Percentiles rank a stretch among this genome's conserved stretches.
These are phyloP conservation scores for Nymphalis io DNA, from an alignment of 1,140 invertebrate species.

Conservation along the genomic window DNA sequence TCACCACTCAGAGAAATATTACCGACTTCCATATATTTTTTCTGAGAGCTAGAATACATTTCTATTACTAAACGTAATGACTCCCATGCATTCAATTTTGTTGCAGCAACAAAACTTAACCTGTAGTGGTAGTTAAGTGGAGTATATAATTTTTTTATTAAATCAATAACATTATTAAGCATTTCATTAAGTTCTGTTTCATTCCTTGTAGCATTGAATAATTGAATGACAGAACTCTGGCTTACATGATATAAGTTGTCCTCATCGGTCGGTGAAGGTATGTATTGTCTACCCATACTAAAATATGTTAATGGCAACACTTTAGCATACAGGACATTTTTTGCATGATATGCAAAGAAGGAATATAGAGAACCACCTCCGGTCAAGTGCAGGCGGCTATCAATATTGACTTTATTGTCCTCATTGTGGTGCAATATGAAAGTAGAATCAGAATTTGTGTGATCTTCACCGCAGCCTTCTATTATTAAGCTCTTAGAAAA, in stretches of 20 bases:
- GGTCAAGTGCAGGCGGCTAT: slow-evolving; percentile 83
- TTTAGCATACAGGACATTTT: slow-evolving; percentile 80
- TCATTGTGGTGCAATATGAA: slow-evolving; percentile 82
- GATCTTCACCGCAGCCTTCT: slow-evolving; percentile 84
- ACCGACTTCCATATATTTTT: slow-evolving; percentile 84
- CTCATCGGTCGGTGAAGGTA: slow-evolving; percentile 66
- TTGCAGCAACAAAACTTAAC: slow-evolving; percentile 80
- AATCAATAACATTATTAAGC: slow-evolving; percentile 76
- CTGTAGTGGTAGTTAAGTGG: slow-evolving; percentile 83
- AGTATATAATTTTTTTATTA: slow-evolving; percentile 80
- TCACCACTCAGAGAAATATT: slow-evolving; percentile 83
- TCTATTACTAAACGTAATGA: slow-evolving; percentile 83
- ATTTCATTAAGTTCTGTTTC: slow-evolving; percentile 65
- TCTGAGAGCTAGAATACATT: slow-evolving; percentile 83
- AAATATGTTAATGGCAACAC: slow-evolving; percentile 84
- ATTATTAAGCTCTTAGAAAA: slow-evolving; percentile 85
- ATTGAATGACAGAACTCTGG: slow-evolving; percentile 83
- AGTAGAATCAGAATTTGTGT: slow-evolving; percentile 75
- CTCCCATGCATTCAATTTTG: slow-evolving; percentile 82
- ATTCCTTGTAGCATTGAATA: slow-evolving; percentile 81
- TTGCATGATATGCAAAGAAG: slow-evolving; percentile 84
- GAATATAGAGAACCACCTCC: slow-evolving; percentile 84
- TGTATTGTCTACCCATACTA: slow-evolving; percentile 83
- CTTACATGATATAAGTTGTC: slow-evolving; percentile 82
- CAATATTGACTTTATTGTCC: slow-evolving; percentile 69